phyloP scores from a whole-genome alignment of 2,797 vertebrate genomes.

The Pangasius larnaudii region DNA sequence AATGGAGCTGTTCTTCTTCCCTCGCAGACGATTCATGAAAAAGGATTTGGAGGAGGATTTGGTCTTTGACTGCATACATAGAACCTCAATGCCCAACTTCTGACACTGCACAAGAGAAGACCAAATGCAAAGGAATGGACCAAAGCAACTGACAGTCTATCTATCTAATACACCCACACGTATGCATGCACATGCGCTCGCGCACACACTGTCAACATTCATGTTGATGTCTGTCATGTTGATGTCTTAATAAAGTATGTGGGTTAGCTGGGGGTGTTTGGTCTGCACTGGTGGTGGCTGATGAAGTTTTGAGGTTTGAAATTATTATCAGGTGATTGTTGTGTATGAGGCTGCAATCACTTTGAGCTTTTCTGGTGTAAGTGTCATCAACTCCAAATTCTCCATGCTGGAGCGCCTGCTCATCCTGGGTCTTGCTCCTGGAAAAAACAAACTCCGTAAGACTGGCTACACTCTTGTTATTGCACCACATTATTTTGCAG shows the following conservation, averaged over 20 bases:
- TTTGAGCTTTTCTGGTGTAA: constrained; percentile 93
- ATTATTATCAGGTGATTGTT: not conserved
- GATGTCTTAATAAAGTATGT: not conserved
- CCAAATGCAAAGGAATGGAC: not conserved
- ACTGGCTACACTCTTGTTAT: not conserved
- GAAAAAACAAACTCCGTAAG: not conserved
- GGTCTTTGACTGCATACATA: constrained; percentile 88
- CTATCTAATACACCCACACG: not conserved
- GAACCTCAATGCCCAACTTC: constrained; percentile 91
- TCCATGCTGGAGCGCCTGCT: constrained; percentile 95
- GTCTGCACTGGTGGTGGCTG: not conserved
- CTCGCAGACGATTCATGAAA: constrained; percentile 91
- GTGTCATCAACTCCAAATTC: constrained; percentile 95
- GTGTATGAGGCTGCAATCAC: constrained; percentile 51
- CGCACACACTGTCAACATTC: not conserved
- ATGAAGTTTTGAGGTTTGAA: not conserved
- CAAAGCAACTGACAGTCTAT: not conserved
- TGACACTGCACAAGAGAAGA: constrained; percentile 77
- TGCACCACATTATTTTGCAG: not conserved
- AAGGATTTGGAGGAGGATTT: constrained; percentile 93
- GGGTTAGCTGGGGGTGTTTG: not conserved
- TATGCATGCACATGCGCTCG: no score
- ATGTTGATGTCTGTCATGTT: not conserved
- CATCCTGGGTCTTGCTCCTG: constrained; percentile 84
- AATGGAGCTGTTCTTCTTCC: constrained; percentile 82